Conservation (phyloP, 2,888 invertebrate species). For the Biston stratarius region DNA sequence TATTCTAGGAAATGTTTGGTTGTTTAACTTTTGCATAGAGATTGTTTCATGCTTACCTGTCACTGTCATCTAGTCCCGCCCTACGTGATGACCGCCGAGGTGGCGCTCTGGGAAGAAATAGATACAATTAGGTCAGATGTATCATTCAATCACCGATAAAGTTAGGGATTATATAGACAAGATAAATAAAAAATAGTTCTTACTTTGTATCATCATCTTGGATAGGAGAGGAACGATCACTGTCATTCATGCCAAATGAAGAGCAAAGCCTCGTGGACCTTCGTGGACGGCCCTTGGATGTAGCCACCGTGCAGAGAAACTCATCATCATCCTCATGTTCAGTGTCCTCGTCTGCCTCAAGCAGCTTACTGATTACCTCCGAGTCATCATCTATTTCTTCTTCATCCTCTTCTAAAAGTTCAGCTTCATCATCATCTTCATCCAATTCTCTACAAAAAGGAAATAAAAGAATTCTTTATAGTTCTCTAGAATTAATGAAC, state of each 20-base stretch:
- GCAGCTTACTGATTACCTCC: slow-evolving; percentile 74
- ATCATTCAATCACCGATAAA: background rate
- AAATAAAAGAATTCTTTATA: background rate
- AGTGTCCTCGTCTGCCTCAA: slow-evolving; percentile 70
- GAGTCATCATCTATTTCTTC: slow-evolving; percentile 71
- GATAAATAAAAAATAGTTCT: slow-evolving; percentile 34
- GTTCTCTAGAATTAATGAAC: background rate
- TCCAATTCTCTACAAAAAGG: slow-evolving; percentile 48
- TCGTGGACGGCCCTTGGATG: slow-evolving; percentile 55
- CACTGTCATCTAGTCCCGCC: slow-evolving; percentile 37
- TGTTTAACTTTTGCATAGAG: background rate
- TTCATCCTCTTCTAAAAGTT: slow-evolving; percentile 52
- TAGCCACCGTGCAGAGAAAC: slow-evolving; percentile 61
- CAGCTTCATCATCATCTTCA: slow-evolving; percentile 52
- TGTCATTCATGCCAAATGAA: slow-evolving; percentile 55
- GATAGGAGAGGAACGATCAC: slow-evolving; percentile 53
- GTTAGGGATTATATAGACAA: background rate
- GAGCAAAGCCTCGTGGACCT: slow-evolving; percentile 65
- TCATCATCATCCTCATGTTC: slow-evolving; percentile 67
- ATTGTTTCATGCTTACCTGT: slow-evolving; percentile 26
- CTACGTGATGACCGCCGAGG: slow-evolving; percentile 60
- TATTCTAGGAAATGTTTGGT: background rate
- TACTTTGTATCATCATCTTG: slow-evolving; percentile 61
- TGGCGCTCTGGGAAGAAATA: slow-evolving; percentile 51
- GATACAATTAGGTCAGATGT: background rate